Base-by-base conservation (phyloP, 2,888 invertebrate species). In the Lasioglossum calceatum region DNA sequence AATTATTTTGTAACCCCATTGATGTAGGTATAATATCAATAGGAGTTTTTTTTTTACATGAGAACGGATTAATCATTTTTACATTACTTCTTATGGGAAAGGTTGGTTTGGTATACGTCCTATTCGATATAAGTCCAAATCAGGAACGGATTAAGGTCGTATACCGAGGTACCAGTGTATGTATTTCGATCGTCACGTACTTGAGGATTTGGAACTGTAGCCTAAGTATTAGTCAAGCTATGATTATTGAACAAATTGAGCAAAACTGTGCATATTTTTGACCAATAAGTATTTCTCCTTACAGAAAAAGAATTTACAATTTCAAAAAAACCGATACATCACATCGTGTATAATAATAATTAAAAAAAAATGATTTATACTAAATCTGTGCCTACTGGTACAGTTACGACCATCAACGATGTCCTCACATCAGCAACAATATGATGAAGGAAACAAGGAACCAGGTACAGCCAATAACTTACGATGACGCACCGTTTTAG, bases 391-490 rank as follows among this genome's bases (percentile, higher is more conserved):
- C 10, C 3, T 23, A n/a, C 3, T 10, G 54, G 54, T n/a, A 23
- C 54, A n/a, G 54, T 54, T 54, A n/a, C 10, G 10, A 54, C 8
- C 54, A n/a, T 54, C 54, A n/a, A n/a, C 3, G 10, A 3, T 54
- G 54, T 54, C 54, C 3, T 10, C 23, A 1, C 23, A 10, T 54
- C 54, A 23, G 27, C 0, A 2, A 23, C 70, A 39, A n/a, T n/a
- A 42, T 4, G 36, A 39, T 50, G 27, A 23, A 47, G 44, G 61
- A 67, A 32, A 64, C 47, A 32, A 32, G 54, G 71, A 67, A 44
- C 64, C 47, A 39, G 36, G 76, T 47, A 77, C 83, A 36, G 42
- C 74, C 82, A 80, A 83, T 89, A 90, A 90, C 76, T 86, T 84
- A 84, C 77, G 84, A 86, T 81, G 73, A 79, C 86, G 72, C 70